Evolutionary conservation across 2,113 vertebrate species (phyloP).

Genomic region (Tamias sibiricus): DNA sequence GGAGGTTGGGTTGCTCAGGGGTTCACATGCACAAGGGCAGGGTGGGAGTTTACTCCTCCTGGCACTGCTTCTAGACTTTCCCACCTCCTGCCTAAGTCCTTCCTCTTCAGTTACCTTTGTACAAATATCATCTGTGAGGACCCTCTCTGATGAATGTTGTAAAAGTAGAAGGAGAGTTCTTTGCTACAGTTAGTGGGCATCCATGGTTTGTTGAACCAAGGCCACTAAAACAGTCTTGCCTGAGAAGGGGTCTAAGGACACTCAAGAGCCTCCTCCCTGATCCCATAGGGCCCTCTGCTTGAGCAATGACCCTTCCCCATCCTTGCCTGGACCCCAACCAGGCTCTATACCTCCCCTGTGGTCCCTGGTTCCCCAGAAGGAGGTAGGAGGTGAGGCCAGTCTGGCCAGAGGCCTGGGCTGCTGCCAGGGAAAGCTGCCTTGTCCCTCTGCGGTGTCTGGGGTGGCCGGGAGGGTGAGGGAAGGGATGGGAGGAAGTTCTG

Average conservation of each 20-base stretch:
- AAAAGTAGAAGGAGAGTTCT: neutral
- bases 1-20: neutral
- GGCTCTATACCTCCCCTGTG: neutral
- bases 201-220: neutral
- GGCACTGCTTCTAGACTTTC: neutral
- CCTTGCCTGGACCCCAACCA: neutral
- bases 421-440: conserved; percentile 64
- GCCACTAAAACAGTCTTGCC: neutral
- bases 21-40: neutral
- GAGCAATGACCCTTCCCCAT: neutral
- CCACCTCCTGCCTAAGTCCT: neutral
- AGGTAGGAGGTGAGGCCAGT: conserved; percentile 67
- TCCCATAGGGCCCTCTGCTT: neutral
- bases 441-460: conserved; percentile 64
- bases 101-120: neutral
- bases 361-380: conserved; percentile 24
- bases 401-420: conserved; percentile 66
- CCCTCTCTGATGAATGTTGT: neutral
- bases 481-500: conserved; percentile 24
- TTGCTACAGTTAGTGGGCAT: neutral
- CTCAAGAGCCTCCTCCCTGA: neutral
- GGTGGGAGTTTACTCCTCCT: conserved; percentile 1
- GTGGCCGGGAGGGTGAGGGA: neutral
- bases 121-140: neutral
- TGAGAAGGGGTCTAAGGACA: neutral